These are phyloP conservation scores for Heliothis virescens DNA, from an alignment of 1,140 invertebrate genomes.

Conservation along the genomic window DNA sequence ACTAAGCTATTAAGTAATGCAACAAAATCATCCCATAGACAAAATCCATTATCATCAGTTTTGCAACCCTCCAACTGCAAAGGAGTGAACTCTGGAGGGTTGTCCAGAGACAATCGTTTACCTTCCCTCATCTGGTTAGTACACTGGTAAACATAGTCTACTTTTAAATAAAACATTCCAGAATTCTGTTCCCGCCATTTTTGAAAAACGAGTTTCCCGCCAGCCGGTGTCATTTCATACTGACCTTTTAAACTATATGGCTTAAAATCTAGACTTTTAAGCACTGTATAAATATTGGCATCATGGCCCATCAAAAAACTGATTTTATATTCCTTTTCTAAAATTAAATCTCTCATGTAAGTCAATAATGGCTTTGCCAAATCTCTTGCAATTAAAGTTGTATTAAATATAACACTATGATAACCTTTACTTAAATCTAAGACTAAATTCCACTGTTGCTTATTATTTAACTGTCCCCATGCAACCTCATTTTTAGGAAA, in stretches of 20 bases:
- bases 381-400: conserved; percentile 66
- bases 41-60: conserved; percentile 63
- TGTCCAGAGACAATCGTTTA: conserved; percentile 57
- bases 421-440: conserved; percentile 64
- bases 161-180: conserved; percentile 63
- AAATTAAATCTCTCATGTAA: conserved; percentile 64
- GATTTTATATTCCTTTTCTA: conserved; percentile 59
- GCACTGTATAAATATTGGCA: conserved; percentile 70
- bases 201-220: conserved; percentile 78
- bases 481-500: conserved; percentile 66
- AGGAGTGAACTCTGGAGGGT: conserved; percentile 64
- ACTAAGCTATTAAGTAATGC: conserved; percentile 52
- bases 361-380: conserved; percentile 68
- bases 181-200: conserved; percentile 66
- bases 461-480: conserved; percentile 67
- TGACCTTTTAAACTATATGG: conserved; percentile 65
- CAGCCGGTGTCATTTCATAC: conserved; percentile 72
- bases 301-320: conserved; percentile 73
- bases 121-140: conserved; percentile 67
- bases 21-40: conserved; percentile 71
- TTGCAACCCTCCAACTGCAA: conserved; percentile 68
- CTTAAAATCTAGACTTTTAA: conserved; percentile 67
- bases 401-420: conserved; percentile 73
- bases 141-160: conserved; percentile 72
- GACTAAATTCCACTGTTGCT: conserved; percentile 63